phyloP scores from a whole-genome alignment of 2,888 invertebrate species.

The Cordilura impudica region DNA sequence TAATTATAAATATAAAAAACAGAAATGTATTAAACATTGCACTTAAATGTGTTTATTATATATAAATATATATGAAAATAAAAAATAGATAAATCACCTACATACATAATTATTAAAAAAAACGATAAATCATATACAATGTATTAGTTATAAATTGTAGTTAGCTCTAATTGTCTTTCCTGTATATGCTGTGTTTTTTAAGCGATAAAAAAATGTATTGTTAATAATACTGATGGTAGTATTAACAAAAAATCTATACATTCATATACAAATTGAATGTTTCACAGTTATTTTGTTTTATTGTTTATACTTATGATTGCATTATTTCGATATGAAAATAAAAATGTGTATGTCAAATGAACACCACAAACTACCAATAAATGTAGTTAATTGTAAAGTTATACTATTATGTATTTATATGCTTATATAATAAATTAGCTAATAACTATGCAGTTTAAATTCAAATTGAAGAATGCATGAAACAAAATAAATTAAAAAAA shows the following conservation, averaged over 20 bases:
- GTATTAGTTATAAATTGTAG: conserved; percentile 27
- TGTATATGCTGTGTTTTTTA: conserved; percentile 15
- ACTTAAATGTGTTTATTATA: conserved; percentile 17
- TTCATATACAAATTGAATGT: no score
- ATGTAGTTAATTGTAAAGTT: background rate
- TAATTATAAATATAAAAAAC: conserved; percentile 12
- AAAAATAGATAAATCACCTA: background rate
- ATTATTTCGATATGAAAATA: background rate
- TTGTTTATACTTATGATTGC: background rate
- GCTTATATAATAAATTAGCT: conserved; percentile 19
- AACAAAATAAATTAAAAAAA: conserved; percentile 6
- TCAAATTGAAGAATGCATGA: conserved; percentile 25
- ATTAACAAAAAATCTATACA: conserved; percentile 13
- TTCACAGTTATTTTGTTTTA: background rate
- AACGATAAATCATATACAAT: background rate
- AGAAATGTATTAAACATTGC: conserved; percentile 19
- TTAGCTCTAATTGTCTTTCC: conserved; percentile 24
- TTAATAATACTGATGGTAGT: conserved; percentile 22
- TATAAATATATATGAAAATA: background rate
- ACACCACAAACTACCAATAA: background rate
- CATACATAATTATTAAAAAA: conserved; percentile 1
- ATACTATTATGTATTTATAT: conserved; percentile 22
- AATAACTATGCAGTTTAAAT: conserved; percentile 25
- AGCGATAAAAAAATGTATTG: background rate
- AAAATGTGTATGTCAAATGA: background rate